Conservation (phyloP, 2,888 invertebrate genomes). For the Eilema sororculum region DNA sequence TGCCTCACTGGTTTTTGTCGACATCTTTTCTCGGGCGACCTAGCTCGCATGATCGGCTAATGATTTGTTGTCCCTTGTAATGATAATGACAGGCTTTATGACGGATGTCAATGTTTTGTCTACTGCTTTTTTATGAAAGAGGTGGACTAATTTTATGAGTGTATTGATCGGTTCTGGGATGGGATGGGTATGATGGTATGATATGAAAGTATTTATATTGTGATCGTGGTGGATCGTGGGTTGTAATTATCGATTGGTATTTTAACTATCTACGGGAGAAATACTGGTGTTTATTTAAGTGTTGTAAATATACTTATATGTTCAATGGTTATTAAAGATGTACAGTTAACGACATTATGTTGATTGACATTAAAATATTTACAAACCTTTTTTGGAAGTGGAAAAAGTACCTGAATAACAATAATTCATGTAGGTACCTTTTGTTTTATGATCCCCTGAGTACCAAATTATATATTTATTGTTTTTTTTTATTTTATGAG, state of each 20-base stretch:
- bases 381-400: too few relatives aligned
- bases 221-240: neutral
- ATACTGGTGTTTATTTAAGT: neutral
- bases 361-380: too few relatives aligned
- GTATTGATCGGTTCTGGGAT: slow-evolving; percentile 15
- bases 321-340: neutral
- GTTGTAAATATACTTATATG: neutral
- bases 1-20: slow-evolving; percentile 59
- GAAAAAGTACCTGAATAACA: too few relatives aligned
- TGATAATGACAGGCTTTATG: slow-evolving; percentile 29
- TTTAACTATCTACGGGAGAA: neutral
- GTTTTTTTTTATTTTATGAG: too few relatives aligned
- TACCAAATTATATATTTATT: too few relatives aligned
- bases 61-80: slow-evolving; percentile 46
- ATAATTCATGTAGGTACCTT: too few relatives aligned
- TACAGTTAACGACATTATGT: neutral
- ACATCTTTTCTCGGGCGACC: slow-evolving; percentile 54
- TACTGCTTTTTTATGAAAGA: slow-evolving; percentile 20
- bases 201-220: neutral
- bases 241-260: neutral
- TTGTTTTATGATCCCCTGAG: too few relatives aligned
- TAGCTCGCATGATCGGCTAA: slow-evolving; percentile 58
- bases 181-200: neutral
- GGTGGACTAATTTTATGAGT: slow-evolving; percentile 24
- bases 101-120: slow-evolving; percentile 29